phyloP scores from a whole-genome alignment of 2,113 vertebrate genomes.

The Abramis brama region DNA sequence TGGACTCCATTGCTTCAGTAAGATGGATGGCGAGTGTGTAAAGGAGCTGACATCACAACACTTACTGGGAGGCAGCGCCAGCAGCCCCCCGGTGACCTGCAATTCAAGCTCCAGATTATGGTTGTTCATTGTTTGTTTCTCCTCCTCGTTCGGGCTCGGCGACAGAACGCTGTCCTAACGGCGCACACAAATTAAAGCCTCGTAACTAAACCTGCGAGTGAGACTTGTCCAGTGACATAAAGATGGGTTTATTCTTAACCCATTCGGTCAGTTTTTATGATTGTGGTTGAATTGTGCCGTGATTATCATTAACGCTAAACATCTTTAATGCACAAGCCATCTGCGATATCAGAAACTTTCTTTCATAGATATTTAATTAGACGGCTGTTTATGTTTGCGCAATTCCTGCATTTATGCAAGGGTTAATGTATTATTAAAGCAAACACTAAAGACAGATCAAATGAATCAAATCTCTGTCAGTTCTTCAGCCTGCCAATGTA shows the following conservation, averaged over 20 bases:
- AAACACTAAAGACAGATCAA: slow-evolving; percentile 79
- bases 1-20: slow-evolving; percentile 55
- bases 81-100: slow-evolving; percentile 60
- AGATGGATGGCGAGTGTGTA: slow-evolving; percentile 71
- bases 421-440: slow-evolving; percentile 81
- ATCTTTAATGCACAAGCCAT: neutral
- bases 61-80: slow-evolving; percentile 63
- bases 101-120: slow-evolving; percentile 65
- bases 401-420: slow-evolving; percentile 76
- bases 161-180: slow-evolving; percentile 35
- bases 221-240: neutral
- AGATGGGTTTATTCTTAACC: neutral
- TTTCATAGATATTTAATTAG: slow-evolving; percentile 70
- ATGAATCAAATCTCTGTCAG: slow-evolving; percentile 78
- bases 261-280: neutral
- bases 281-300: slow-evolving; percentile 7
- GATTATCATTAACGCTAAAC: neutral
- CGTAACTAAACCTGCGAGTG: neutral
- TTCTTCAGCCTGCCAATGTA: slow-evolving; percentile 74
- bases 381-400: slow-evolving; percentile 74
- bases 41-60: slow-evolving; percentile 71
- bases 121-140: slow-evolving; percentile 65
- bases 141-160: slow-evolving; percentile 39
- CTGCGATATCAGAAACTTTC: neutral
- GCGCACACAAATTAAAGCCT: slow-evolving; percentile 36